Percentiles rank a stretch among this genome's conserved stretches.
Evolutionary conservation across 2,888 invertebrate species (phyloP).

Genomic region (Heliconius ethilla): DNA sequence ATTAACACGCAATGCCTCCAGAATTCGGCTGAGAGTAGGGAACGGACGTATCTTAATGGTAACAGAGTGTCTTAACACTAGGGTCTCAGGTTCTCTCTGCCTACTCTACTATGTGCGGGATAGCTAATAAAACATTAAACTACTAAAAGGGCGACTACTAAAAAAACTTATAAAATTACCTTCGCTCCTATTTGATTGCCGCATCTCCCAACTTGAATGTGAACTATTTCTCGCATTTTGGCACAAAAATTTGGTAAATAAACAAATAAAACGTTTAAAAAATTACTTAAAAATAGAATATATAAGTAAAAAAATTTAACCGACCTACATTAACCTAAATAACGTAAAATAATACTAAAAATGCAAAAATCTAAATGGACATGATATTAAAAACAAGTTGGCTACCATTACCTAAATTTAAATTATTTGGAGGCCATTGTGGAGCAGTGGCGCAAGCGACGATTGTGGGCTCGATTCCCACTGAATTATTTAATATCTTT

Average conservation of each 20-base stretch:
- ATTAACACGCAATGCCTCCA: background rate
- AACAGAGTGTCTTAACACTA: background rate
- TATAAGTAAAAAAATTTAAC: constrained; percentile 60
- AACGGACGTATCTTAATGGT: background rate
- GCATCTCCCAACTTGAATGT: constrained; percentile 84
- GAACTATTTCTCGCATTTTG: constrained; percentile 90
- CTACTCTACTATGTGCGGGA: background rate
- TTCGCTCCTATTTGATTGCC: constrained; percentile 89
- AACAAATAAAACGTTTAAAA: constrained; percentile 50
- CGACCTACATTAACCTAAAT: constrained; percentile 35
- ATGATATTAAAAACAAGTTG: background rate
- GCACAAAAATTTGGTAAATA: constrained; percentile 57
- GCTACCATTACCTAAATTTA: background rate
- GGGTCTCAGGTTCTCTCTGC: too few relatives aligned
- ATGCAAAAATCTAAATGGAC: background rate
- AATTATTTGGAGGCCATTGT: background rate
- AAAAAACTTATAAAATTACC: constrained; percentile 68
- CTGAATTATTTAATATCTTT: background rate
- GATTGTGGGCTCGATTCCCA: background rate
- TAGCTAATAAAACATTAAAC: background rate
- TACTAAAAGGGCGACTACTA: background rate
- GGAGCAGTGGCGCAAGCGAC: background rate
- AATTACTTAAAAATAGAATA: constrained; percentile 53
- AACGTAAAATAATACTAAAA: constrained; percentile 16
- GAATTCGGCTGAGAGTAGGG: background rate